These are phyloP conservation scores for Teleogryllus occipitalis DNA, from an alignment of 1,140 invertebrate genomes.

Conservation along the genomic window DNA sequence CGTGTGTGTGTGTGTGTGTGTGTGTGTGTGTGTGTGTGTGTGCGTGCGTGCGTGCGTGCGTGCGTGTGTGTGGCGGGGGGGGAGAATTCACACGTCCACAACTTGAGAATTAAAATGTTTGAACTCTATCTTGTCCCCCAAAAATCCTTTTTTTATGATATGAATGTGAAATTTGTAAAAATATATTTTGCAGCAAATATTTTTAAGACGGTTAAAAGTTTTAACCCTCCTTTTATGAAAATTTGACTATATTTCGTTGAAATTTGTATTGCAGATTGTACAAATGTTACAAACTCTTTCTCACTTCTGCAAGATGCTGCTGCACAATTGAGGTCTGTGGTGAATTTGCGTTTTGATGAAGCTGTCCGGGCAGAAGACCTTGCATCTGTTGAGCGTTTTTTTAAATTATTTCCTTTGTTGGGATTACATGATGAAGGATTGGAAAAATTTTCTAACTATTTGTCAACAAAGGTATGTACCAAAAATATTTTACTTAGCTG, in stretches of 20 bases:
- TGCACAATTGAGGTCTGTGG: constrained; percentile 59
- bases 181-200: too few relatives aligned
- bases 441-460: constrained; percentile 82
- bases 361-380: constrained; percentile 83
- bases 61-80: too few relatives aligned
- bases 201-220: too few relatives aligned
- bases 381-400: constrained; percentile 89
- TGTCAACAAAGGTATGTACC: constrained; percentile 64
- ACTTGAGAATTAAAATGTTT: too few relatives aligned
- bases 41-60: too few relatives aligned
- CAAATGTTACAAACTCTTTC: constrained; percentile 67
- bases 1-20: too few relatives aligned
- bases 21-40: too few relatives aligned
- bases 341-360: constrained; percentile 81
- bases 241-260: not conserved
- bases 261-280: constrained; percentile 44
- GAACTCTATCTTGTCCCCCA: too few relatives aligned
- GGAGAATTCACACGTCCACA: too few relatives aligned
- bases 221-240: too few relatives aligned
- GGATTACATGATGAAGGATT: constrained; percentile 88
- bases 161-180: too few relatives aligned
- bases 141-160: too few relatives aligned
- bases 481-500: not conserved
- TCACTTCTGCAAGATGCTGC: constrained; percentile 79
- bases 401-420: constrained; percentile 95